Base-by-base conservation (phyloP, 2,888 invertebrate species). In the Parelbella ahira region DNA sequence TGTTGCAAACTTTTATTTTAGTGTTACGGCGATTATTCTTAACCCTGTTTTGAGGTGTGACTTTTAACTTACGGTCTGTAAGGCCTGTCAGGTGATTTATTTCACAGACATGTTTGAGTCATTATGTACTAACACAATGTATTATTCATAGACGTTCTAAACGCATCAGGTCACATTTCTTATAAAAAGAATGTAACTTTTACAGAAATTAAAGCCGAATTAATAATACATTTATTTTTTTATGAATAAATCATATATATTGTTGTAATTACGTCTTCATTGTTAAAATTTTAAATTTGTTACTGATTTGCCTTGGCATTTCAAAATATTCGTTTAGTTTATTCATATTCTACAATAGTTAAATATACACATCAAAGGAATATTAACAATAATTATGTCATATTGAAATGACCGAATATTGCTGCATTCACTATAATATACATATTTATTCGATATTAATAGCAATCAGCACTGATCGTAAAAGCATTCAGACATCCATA, bases 401-500 rank as follows among this genome's bases (percentile, higher is more conserved):
- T 41, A 33, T 33, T 6, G 13, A 10, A 27, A 33, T 15, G 12
- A 21, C 9, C 41, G 25, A 41, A 41, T 41, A 27, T 33, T 20
- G 20, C 39, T 33, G 33, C 21, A 27, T 33, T 13, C 33, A 41
- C 27, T 27, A 41, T 32, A 33, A 20, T 41, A 41, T 41, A 33
- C 41, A 41, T 41, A 41, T 33, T 41, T 33, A 41, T 41, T 41
- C 13, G 41, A 32, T 41, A 33, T 41, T 41, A 33, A 41, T 25
- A 39, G 32, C 39, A 39, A 39, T 39, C 38, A 39, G 24, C 38
- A 23, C 23, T 24, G 23, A 8, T 32, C 38, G 30, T 39, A 30
- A 39, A 39, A 39, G 32, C 32, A 32, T 39, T 39, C 32, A 32
- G 25, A n/a, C 12, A 30, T 39, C 24, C 30, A 38, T 38, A 39